Conservation (phyloP, 2,888 invertebrate genomes). For the Agrochola lychnidis region DNA sequence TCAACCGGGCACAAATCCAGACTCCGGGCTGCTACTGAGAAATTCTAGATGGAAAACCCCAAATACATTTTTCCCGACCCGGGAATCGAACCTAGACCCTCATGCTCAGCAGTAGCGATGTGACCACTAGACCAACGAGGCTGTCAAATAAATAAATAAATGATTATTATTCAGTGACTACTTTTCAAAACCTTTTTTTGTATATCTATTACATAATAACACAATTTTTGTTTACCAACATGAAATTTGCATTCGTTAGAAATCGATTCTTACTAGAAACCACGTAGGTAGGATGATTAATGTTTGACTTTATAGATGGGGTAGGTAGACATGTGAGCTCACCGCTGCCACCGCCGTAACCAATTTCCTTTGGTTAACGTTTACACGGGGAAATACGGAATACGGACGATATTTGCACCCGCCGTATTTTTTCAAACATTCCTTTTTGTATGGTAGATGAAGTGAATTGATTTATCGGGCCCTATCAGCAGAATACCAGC, state of each 20-base stretch:
- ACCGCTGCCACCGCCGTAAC: slow-evolving; percentile 12
- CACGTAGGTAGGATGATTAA: slow-evolving; percentile 9
- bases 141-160: too few species aligned
- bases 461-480: background rate
- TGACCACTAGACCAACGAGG: too few species aligned
- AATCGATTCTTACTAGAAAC: slow-evolving; percentile 1
- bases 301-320: slow-evolving; percentile 13
- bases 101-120: too few species aligned
- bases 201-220: background rate
- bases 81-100: too few species aligned
- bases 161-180: too few species aligned
- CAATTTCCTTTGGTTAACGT: slow-evolving; percentile 51
- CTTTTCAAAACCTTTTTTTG: background rate
- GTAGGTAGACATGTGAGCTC: slow-evolving; percentile 3
- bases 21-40: too few species aligned
- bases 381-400: slow-evolving; percentile 25
- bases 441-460: background rate
- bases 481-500: too few species aligned
- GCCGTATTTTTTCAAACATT: slow-evolving; percentile 11
- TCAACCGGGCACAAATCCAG: too few species aligned
- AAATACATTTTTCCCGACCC: too few species aligned
- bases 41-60: too few species aligned
- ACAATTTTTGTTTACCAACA: background rate
- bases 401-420: slow-evolving; percentile 2
- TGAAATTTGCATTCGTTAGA: background rate